Percentiles rank a stretch among this genome's conserved stretches.
Conservation (phyloP, 1,140 invertebrate species). For the Sinonovacula constricta region DNA sequence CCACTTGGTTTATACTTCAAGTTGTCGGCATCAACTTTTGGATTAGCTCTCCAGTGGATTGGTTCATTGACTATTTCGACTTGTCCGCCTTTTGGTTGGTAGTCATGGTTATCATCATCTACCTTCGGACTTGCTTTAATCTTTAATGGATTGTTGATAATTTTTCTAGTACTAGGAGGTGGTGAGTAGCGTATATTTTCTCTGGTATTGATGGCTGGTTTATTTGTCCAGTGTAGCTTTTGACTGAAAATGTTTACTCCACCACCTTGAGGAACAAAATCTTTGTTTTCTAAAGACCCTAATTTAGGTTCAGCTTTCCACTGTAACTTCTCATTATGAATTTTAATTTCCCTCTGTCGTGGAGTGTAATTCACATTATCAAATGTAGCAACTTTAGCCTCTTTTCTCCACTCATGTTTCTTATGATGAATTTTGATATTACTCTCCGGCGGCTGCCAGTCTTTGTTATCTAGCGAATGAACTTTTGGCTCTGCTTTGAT, state of each 20-base stretch:
- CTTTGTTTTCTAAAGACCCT: conserved; percentile 58
- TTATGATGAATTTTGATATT: conserved; percentile 57
- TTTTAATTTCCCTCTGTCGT: conserved; percentile 61
- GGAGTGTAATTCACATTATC: conserved; percentile 67
- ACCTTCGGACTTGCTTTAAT: conserved; percentile 34
- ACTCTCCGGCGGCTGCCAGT: conserved; percentile 66
- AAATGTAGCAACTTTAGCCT: conserved; percentile 63
- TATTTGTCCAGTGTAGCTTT: conserved; percentile 53
- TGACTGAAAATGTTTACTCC: conserved; percentile 25
- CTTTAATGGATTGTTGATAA: conserved; percentile 38
- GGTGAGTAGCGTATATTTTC: conserved; percentile 49
- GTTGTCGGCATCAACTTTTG: conserved; percentile 68
- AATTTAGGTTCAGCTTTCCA: conserved; percentile 66
- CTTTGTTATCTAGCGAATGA: conserved; percentile 68
- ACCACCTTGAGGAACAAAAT: conserved; percentile 24
- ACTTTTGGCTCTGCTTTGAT: conserved; percentile 76
- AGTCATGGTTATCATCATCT: conserved; percentile 35
- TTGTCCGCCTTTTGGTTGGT: conserved; percentile 23
- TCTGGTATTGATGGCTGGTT: conserved; percentile 39
- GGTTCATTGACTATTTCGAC: conserved; percentile 47
- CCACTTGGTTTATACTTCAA: conserved; percentile 64
- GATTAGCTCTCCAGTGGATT: conserved; percentile 56
- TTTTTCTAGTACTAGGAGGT: conserved; percentile 26
- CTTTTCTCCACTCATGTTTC: conserved; percentile 48
- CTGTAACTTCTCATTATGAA: conserved; percentile 58